Conservation (phyloP, 1,140 invertebrate genomes). For the Achatina immaculata region DNA sequence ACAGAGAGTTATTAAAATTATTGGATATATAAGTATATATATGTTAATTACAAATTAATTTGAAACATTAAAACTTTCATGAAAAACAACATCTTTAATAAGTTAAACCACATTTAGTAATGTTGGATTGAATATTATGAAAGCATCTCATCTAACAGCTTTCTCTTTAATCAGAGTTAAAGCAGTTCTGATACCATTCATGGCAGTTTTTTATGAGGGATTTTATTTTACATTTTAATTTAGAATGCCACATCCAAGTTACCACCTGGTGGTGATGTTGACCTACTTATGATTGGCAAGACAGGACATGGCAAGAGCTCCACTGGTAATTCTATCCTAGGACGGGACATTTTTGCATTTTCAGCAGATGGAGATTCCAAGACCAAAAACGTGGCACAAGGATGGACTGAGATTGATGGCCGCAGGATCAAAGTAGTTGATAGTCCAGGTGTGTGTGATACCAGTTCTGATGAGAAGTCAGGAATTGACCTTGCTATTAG, state of each 20-base stretch:
- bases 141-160: too few relatives aligned
- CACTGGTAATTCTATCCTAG: slow-evolving; percentile 46
- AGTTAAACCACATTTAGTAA: too few relatives aligned
- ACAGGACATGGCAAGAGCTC: slow-evolving; percentile 51
- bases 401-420: not conserved
- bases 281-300: slow-evolving; percentile 44
- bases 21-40: too few relatives aligned
- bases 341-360: slow-evolving; percentile 30
- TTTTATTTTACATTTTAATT: not conserved
- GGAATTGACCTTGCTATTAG: slow-evolving; percentile 13
- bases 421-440: slow-evolving; percentile 30
- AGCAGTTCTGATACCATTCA: too few relatives aligned
- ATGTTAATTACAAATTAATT: too few relatives aligned
- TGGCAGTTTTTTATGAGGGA: too few relatives aligned
- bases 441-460: slow-evolving; percentile 39
- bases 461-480: not conserved
- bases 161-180: too few relatives aligned
- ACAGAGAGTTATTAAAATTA: too few relatives aligned
- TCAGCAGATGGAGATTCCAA: not conserved
- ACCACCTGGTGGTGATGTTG: slow-evolving; percentile 21
- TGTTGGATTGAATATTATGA: too few relatives aligned
- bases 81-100: too few relatives aligned
- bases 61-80: too few relatives aligned
- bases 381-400: not conserved
- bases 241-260: slow-evolving; percentile 26